Conservation (phyloP, 2,888 invertebrate species). For the Lasioglossum marginatum region DNA sequence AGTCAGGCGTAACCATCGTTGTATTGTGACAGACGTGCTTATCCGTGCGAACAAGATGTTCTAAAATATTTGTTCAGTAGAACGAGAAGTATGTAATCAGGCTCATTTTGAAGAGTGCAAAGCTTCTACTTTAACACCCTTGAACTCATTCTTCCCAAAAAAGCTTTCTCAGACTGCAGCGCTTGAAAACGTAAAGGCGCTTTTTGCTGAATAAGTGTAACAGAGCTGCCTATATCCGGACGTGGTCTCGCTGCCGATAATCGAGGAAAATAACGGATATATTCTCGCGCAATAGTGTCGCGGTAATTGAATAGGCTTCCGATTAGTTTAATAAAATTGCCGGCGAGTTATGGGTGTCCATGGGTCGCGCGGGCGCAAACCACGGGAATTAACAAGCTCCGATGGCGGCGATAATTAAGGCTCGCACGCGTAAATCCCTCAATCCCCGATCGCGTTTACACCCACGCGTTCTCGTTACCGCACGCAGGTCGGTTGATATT, state of each 20-base stretch:
- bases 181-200: too few species aligned
- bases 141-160: background rate
- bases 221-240: background rate
- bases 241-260: too few species aligned
- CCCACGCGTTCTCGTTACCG: background rate
- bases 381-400: constrained; percentile 12
- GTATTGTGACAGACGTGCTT: background rate
- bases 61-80: background rate
- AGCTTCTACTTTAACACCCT: background rate
- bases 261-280: background rate
- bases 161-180: too few species aligned
- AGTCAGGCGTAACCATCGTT: background rate
- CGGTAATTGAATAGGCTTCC: background rate
- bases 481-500: constrained; percentile 26
- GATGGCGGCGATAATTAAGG: constrained; percentile 17
- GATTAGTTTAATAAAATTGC: constrained; percentile 7
- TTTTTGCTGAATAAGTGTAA: background rate
- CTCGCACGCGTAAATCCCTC: constrained; percentile 27
- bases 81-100: background rate
- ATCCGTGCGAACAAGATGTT: background rate
- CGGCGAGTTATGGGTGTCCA: background rate
- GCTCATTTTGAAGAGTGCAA: background rate
- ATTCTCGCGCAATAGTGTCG: background rate
- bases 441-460: background rate
- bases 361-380: background rate